phyloP scores from a whole-genome alignment of 2,797 vertebrate species.

The Sebastes cheni region DNA sequence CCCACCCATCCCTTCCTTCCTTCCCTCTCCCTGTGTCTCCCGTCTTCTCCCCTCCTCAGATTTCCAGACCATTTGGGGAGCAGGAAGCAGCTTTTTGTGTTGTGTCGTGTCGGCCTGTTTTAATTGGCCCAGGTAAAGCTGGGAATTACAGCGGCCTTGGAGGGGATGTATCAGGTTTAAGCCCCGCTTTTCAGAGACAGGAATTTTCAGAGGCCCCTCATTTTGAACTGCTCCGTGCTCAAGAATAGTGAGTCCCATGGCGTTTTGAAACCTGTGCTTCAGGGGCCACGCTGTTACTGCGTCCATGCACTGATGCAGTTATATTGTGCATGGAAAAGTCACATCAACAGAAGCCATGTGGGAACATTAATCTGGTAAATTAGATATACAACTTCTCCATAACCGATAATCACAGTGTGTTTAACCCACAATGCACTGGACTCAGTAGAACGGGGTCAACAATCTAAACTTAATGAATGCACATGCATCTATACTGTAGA shows the following conservation, averaged over 20 bases:
- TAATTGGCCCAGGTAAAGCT: conserved; percentile 78
- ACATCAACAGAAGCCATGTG: background rate
- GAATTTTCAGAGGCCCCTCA: conserved; percentile 67
- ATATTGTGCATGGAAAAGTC: background rate
- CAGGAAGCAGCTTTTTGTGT: conserved; percentile 66
- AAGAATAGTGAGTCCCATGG: conserved; percentile 7
- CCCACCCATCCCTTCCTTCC: conserved; percentile 86
- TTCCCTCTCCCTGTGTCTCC: conserved; percentile 70
- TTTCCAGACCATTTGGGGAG: conserved; percentile 69
- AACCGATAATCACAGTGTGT: background rate
- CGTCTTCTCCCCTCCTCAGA: conserved; percentile 55
- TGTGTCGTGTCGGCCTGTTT: conserved; percentile 53
- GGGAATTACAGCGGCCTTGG: conserved; percentile 62
- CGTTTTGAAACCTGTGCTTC: conserved; percentile 6
- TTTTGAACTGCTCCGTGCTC: conserved; percentile 59
- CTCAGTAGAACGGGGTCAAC: background rate
- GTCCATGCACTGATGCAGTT: background rate
- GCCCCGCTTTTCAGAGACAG: conserved; percentile 69
- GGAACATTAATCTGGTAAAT: background rate
- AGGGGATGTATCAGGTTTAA: conserved; percentile 79
- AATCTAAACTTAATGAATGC: background rate
- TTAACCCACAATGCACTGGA: background rate
- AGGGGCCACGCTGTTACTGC: background rate
- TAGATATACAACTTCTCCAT: background rate
- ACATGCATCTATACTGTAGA: background rate